phyloP scores from a whole-genome alignment of 2,888 invertebrate genomes.

The Pinctada fucata region DNA sequence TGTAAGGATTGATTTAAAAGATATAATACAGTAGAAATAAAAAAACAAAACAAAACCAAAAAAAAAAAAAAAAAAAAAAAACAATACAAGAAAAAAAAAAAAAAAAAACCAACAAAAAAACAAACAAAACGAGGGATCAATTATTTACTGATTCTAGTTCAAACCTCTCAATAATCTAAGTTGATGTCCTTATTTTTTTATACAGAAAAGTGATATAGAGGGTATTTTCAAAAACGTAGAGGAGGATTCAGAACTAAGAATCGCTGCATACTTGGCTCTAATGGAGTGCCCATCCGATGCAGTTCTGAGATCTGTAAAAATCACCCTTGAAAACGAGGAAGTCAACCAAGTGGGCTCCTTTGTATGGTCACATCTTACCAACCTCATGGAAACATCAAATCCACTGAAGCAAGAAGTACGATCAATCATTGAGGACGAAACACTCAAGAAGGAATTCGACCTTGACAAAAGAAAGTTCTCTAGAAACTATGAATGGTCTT shows the following conservation, averaged over 20 bases:
- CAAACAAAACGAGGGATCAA: too few relatives aligned
- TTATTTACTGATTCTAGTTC: too few relatives aligned
- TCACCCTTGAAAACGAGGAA: constrained; percentile 70
- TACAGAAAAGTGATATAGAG: not conserved
- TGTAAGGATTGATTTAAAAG: too few relatives aligned
- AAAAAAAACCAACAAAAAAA: too few relatives aligned
- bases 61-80: too few relatives aligned
- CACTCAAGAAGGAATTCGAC: constrained; percentile 88
- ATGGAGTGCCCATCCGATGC: constrained; percentile 92
- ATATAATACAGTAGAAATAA: too few relatives aligned
- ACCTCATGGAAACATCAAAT: constrained; percentile 85
- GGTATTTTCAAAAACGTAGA: constrained; percentile 82
- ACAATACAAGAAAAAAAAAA: too few relatives aligned
- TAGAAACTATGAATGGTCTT: constrained; percentile 87
- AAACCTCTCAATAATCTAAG: too few relatives aligned
- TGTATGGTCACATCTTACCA: constrained; percentile 85
- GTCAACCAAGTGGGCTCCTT: constrained; percentile 44
- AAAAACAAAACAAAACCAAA: too few relatives aligned
- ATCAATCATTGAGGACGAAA: constrained; percentile 88
- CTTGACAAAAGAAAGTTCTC: constrained; percentile 93
- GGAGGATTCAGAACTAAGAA: constrained; percentile 90
- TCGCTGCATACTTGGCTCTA: constrained; percentile 90
- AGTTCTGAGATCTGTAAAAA: constrained; percentile 85
- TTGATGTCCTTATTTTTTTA: too few relatives aligned
- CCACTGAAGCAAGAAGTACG: constrained; percentile 49